These are phyloP conservation scores for Atlantisia rogersi DNA, from an alignment of 2,113 vertebrate species.

Conservation along the genomic window DNA sequence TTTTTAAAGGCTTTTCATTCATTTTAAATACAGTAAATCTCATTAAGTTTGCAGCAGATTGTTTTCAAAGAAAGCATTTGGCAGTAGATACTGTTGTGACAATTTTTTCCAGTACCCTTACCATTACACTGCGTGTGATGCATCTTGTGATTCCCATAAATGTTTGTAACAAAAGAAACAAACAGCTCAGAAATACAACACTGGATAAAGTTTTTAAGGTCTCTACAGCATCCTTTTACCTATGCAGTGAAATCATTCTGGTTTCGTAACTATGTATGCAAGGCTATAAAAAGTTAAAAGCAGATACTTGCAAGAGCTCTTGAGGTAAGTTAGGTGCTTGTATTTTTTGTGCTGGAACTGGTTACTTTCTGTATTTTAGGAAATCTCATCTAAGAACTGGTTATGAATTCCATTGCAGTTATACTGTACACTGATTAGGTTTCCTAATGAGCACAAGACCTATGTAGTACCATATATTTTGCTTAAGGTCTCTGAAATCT, in stretches of 20 bases:
- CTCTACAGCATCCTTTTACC: not conserved
- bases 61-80: slow-evolving; percentile 6
- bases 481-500: not conserved
- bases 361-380: not conserved
- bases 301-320: not conserved
- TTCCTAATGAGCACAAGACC: not conserved
- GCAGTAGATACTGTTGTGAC: not conserved
- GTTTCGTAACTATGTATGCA: not conserved
- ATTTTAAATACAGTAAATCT: not conserved
- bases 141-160: not conserved
- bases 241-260: not conserved
- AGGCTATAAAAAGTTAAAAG: not conserved
- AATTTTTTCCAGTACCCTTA: not conserved
- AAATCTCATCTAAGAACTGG: not conserved
- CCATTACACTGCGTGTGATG: not conserved
- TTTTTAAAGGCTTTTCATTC: not conserved
- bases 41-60: not conserved
- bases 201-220: not conserved
- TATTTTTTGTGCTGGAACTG: not conserved
- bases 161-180: not conserved
- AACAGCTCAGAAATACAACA: not conserved
- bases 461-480: not conserved
- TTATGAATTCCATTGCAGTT: not conserved
- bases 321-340: not conserved
- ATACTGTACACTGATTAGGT: not conserved